Evolutionary conservation across 2,113 vertebrate genomes (phyloP).

Genomic region (Anoplopoma fimbria): DNA sequence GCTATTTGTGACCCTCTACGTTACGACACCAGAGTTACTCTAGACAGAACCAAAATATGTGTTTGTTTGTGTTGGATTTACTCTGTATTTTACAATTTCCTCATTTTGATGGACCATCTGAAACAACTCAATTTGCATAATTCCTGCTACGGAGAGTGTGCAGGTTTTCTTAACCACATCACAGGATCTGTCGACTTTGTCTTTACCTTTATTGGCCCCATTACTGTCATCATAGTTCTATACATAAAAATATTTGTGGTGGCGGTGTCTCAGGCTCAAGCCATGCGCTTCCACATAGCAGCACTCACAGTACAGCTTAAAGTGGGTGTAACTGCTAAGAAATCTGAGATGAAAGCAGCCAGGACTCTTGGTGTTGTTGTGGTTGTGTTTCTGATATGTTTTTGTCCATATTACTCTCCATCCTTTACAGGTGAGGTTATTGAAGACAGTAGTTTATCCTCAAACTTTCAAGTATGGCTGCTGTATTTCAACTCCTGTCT

Average conservation of each 20-base stretch:
- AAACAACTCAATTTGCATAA: not conserved
- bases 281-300: slow-evolving; percentile 11
- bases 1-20: slow-evolving; percentile 42
- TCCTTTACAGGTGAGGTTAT: not conserved
- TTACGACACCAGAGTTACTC: slow-evolving; percentile 17
- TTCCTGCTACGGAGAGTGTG: slow-evolving; percentile 47
- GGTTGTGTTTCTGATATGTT: slow-evolving; percentile 30
- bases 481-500: slow-evolving; percentile 15
- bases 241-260: slow-evolving; percentile 53
- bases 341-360: slow-evolving; percentile 57
- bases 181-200: slow-evolving; percentile 3
- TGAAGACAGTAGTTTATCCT: not conserved
- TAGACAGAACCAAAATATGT: not conserved
- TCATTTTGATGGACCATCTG: slow-evolving; percentile 2
- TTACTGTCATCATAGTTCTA: slow-evolving; percentile 35
- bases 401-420: slow-evolving; percentile 35
- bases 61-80: slow-evolving; percentile 38
- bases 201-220: not conserved
- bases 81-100: not conserved
- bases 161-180: not conserved
- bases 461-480: not conserved
- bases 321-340: not conserved
- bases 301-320: not conserved
- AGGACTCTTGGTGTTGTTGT: slow-evolving; percentile 42
- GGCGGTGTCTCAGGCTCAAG: slow-evolving; percentile 48